These are phyloP conservation scores for Hydriomena furcata DNA, from an alignment of 2,888 invertebrate genomes.

Conservation along the genomic window DNA sequence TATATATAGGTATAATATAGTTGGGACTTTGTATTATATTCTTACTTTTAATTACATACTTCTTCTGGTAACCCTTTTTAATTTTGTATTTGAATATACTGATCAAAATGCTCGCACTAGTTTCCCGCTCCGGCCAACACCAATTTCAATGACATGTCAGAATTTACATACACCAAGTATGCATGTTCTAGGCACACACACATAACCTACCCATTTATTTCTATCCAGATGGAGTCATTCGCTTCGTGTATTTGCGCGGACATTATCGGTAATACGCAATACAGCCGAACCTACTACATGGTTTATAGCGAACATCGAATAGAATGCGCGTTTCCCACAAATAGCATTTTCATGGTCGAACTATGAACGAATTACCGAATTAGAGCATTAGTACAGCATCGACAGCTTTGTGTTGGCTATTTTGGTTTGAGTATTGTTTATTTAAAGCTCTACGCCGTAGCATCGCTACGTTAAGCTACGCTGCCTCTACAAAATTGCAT, in stretches of 20 bases:
- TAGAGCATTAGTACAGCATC: not conserved
- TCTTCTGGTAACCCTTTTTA: no score
- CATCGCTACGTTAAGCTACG: not conserved
- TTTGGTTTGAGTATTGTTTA: not conserved
- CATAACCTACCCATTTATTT: slow-evolving; percentile 19
- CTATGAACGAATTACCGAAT: slow-evolving; percentile 10
- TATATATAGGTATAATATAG: no score
- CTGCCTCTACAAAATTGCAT: no score
- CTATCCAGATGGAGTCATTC: slow-evolving; percentile 34
- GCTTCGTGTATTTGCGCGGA: slow-evolving; percentile 23
- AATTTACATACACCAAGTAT: slow-evolving; percentile 13
- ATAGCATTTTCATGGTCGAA: slow-evolving; percentile 14
- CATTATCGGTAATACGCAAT: no score
- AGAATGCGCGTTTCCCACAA: slow-evolving; percentile 11
- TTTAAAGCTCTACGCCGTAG: not conserved
- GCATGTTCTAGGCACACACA: slow-evolving; percentile 20
- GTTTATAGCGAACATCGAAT: slow-evolving; percentile 19
- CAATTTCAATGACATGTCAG: slow-evolving; percentile 11
- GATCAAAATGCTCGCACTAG: not conserved
- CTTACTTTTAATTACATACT: no score
- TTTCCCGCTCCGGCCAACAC: not conserved
- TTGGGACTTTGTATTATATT: no score
- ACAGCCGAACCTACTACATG: no score
- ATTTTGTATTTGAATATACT: not conserved
- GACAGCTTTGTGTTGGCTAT: slow-evolving; percentile 3